Evolutionary conservation across 2,888 invertebrate species (phyloP).

Genomic region (Microctonus hyperodae): DNA sequence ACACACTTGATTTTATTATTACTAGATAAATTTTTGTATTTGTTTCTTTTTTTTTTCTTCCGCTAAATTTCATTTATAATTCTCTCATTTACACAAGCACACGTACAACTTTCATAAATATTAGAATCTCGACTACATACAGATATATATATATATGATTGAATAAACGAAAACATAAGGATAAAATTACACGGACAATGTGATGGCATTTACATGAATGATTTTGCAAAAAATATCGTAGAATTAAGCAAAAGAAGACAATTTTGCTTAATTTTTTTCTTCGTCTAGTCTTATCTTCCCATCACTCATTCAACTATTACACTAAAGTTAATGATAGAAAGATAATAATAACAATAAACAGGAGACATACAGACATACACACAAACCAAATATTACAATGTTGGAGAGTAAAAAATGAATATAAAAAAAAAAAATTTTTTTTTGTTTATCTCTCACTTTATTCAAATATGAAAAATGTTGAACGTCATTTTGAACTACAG

Average conservation of each 20-base stretch:
- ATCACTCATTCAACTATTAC: slow-evolving; percentile 4
- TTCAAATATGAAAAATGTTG: slow-evolving; percentile 8
- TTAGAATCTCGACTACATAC: neutral
- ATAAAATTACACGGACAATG: neutral
- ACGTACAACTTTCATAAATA: neutral
- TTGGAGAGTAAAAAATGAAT: slow-evolving; percentile 10
- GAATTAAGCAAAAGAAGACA: neutral
- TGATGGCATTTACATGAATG: slow-evolving; percentile 6
- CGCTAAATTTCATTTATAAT: neutral
- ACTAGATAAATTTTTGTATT: slow-evolving; percentile 10
- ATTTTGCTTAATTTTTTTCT: neutral
- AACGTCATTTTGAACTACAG: slow-evolving; percentile 12
- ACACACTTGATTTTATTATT: slow-evolving; percentile 14
- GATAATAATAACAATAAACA: neutral
- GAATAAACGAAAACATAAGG: neutral
- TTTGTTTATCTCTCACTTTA: neutral
- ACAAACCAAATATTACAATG: neutral
- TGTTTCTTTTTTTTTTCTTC: slow-evolving; percentile 3
- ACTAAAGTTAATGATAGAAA: neutral
- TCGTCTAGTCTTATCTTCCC: neutral
- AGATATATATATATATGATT: neutral
- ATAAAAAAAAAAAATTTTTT: neutral
- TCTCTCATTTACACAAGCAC: neutral
- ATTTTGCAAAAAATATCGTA: slow-evolving; percentile 12
- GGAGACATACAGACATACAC: neutral